Percentiles rank a stretch among this genome's conserved stretches.
phyloP scores from a whole-genome alignment of 1,140 invertebrate species.

The Coboldia fuscipes region DNA sequence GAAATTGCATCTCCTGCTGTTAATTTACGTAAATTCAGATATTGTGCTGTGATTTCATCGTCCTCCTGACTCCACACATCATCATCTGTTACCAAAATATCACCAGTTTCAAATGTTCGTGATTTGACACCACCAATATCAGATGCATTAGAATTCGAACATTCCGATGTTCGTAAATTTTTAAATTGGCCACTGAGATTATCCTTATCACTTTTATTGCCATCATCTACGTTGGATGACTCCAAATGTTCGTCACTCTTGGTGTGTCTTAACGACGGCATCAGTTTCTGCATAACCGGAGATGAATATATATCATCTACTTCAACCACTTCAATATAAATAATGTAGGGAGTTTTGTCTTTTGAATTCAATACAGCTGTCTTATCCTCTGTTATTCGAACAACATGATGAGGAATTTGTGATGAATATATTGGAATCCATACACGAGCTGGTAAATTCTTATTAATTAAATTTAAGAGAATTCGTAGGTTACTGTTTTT shows the following conservation, averaged over 20 bases:
- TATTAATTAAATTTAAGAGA: constrained; percentile 79
- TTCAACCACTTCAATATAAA: constrained; percentile 92
- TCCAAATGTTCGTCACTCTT: constrained; percentile 63
- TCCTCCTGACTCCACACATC: constrained; percentile 80
- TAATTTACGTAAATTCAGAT: constrained; percentile 30
- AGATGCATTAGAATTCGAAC: neutral
- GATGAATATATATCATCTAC: constrained; percentile 69
- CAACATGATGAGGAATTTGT: constrained; percentile 75
- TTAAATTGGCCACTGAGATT: neutral
- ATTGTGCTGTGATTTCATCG: constrained; percentile 53
- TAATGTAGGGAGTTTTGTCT: constrained; percentile 96
- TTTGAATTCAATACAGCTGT: constrained; percentile 97
- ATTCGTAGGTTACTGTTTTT: constrained; percentile 78
- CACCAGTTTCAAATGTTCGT: neutral
- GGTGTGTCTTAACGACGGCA: constrained; percentile 64
- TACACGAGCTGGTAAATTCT: constrained; percentile 91
- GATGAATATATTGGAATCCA: constrained; percentile 92
- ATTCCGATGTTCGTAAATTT: neutral
- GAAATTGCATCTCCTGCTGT: constrained; percentile 68
- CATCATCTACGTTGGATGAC: neutral
- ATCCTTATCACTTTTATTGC: neutral
- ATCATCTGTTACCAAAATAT: constrained; percentile 10
- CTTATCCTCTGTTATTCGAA: constrained; percentile 69
- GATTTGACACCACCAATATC: constrained; percentile 6
- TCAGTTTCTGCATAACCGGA: constrained; percentile 57